Percentiles rank a stretch among this genome's conserved stretches.
Evolutionary conservation across 2,797 vertebrate genomes (phyloP).

Genomic region (Vultur gryphus): DNA sequence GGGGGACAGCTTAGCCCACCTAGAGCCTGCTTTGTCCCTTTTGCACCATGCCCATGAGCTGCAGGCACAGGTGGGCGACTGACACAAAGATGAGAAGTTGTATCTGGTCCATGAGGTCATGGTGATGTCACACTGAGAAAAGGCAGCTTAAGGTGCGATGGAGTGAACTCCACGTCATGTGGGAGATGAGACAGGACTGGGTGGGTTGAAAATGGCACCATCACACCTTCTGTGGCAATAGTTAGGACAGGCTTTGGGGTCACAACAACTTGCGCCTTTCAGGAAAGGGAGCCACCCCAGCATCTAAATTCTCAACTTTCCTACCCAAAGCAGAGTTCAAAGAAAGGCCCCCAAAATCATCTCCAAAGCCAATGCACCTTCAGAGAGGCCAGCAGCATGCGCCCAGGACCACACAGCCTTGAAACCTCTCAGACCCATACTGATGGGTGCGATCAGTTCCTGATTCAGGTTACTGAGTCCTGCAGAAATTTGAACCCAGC

Average conservation of each 20-base stretch:
- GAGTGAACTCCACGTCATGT: accelerated
- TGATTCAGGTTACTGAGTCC: background rate
- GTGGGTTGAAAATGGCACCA: background rate
- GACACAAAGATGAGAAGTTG: background rate
- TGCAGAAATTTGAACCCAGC: background rate
- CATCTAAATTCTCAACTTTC: background rate
- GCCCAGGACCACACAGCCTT: background rate
- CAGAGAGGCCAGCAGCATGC: background rate
- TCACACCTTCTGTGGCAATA: background rate
- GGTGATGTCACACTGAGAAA: background rate
- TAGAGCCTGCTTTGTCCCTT: background rate
- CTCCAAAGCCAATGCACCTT: background rate
- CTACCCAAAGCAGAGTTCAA: background rate
- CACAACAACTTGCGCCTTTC: background rate
- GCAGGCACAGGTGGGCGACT: no score
- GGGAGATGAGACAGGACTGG: background rate
- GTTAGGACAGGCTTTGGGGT: background rate
- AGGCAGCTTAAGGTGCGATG: background rate
- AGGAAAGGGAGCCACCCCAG: background rate
- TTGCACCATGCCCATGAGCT: background rate
- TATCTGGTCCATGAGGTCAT: background rate
- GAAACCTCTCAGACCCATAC: background rate
- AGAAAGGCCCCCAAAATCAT: background rate
- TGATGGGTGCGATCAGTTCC: background rate
- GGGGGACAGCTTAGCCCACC: background rate